Evolutionary conservation across 1,140 invertebrate genomes (phyloP).

Genomic region (Drosophila jambulina): DNA sequence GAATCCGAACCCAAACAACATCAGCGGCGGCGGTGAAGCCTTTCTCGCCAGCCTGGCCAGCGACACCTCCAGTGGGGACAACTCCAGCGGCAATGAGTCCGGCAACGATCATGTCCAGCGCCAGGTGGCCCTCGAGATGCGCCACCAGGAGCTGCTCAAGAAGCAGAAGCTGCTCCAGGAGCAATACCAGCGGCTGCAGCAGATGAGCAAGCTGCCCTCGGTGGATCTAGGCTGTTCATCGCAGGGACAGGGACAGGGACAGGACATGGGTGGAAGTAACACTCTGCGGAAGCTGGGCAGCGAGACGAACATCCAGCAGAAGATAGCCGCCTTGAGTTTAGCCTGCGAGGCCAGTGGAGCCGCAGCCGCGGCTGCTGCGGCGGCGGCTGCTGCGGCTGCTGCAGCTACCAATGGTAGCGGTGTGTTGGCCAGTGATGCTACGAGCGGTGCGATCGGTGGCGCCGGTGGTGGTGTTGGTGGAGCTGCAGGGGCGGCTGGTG

Average conservation of each 20-base stretch:
- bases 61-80: conserved; percentile 72
- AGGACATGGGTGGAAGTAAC: conserved; percentile 42
- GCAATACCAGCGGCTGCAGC: conserved; percentile 94
- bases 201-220: conserved; percentile 90
- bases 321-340: conserved; percentile 88
- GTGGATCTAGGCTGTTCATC: conserved; percentile 87
- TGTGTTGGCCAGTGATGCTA: conserved; percentile 79
- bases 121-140: conserved; percentile 92
- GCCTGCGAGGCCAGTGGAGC: conserved; percentile 82
- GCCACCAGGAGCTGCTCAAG: conserved; percentile 93
- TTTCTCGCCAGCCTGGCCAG: conserved; percentile 17
- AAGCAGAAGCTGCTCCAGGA: conserved; percentile 95
- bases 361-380: conserved; percentile 87
- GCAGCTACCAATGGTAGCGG: conserved; percentile 57
- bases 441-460: conserved; percentile 67
- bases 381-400: conserved; percentile 45
- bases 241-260: conserved; percentile 84
- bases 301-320: conserved; percentile 94
- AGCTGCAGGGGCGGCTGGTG: conserved; percentile 35
- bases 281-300: conserved; percentile 93
- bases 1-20: conserved; percentile 74
- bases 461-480: conserved; percentile 52
- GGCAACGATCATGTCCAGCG: conserved; percentile 88
- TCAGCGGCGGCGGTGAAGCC: neutral
- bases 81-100: conserved; percentile 87